Percentiles rank a stretch among this genome's conserved stretches.
Conservation (phyloP, 2,888 invertebrate genomes). For the Tanypteryx hageni region DNA sequence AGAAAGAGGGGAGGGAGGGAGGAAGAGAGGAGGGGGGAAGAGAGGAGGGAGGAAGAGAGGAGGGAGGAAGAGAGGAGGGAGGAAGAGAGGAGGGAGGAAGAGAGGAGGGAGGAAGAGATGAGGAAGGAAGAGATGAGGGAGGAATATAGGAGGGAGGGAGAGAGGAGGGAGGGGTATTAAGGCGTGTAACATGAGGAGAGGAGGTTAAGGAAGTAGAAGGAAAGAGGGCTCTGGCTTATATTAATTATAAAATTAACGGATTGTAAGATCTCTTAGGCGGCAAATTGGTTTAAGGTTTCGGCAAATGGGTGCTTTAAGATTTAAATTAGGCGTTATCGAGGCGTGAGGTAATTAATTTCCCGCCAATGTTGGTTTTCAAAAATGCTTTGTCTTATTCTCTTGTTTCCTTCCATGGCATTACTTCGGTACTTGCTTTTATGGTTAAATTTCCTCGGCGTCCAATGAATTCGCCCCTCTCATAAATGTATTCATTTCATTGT, state of each 20-base stretch:
- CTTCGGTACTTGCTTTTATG: too few species aligned
- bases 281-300: constrained; percentile 35
- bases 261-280: constrained; percentile 38
- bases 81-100: too few species aligned
- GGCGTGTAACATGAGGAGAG: constrained; percentile 45
- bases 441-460: too few species aligned
- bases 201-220: constrained; percentile 30
- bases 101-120: too few species aligned
- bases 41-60: constrained; percentile 22
- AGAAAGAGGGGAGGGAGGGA: too few species aligned
- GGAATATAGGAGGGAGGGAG: too few species aligned
- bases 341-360: background rate
- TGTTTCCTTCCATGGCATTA: background rate
- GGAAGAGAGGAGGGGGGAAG: background rate
- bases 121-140: too few species aligned
- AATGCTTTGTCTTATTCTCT: too few species aligned
- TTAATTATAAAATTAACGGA: constrained; percentile 63
- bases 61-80: background rate
- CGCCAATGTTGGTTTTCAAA: too few species aligned
- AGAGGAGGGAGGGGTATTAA: background rate
- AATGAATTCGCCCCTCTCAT: too few species aligned
- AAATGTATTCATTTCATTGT: too few species aligned
- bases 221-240: constrained; percentile 16
- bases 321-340: constrained; percentile 3
- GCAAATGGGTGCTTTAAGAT: background rate